A percentile compares a stretch with the other conserved stretches of the same genome.
Conservation (phyloP, 2,113 vertebrate species). For the Callithrix jacchus region DNA sequence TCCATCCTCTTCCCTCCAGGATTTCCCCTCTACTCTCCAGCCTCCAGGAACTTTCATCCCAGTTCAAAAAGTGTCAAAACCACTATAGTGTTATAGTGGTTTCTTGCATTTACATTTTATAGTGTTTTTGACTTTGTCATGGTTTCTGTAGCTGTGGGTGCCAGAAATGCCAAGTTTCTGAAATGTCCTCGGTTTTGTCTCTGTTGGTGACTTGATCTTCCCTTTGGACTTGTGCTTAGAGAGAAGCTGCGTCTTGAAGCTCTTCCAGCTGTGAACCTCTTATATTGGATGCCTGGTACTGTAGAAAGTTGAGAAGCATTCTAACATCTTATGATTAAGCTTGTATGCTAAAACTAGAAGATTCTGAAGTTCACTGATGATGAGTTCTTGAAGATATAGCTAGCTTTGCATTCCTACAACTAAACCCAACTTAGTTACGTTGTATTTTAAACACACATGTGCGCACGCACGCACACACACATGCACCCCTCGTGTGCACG, state of each 20-base stretch:
- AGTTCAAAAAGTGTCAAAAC: too few relatives aligned
- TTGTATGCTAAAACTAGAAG: not conserved
- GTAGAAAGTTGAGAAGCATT: not conserved
- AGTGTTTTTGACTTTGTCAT: too few relatives aligned
- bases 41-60: too few relatives aligned
- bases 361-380: not conserved
- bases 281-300: too few relatives aligned
- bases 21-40: too few relatives aligned
- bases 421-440: not conserved
- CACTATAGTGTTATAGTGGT: too few relatives aligned
- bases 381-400: not conserved
- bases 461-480: too few relatives aligned
- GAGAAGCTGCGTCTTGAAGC: not conserved
- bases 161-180: not conserved
- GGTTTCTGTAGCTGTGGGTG: not conserved
- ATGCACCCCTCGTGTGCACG: fast-evolving
- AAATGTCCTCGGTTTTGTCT: not conserved
- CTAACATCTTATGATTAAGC: not conserved
- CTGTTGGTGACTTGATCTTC: not conserved
- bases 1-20: not conserved
- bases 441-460: not conserved
- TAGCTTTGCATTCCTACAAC: not conserved
- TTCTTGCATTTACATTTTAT: not conserved
- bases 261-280: too few relatives aligned
- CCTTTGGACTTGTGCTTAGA: not conserved